Evolutionary conservation across 2,797 vertebrate species (phyloP), one percentile per base, ranked within the genome.

Genomic region (Tinamus major): DNA sequence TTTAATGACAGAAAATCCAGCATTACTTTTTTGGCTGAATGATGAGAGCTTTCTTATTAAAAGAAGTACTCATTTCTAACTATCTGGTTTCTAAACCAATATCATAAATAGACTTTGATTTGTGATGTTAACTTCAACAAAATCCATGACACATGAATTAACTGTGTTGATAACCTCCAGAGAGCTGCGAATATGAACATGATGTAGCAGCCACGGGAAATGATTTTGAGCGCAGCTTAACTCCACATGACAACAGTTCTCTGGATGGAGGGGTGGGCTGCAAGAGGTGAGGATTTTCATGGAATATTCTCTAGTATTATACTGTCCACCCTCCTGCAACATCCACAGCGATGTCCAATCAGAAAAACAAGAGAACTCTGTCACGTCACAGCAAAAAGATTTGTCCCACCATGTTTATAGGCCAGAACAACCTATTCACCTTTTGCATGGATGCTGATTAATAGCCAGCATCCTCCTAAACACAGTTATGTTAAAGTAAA

Each of bases 1-100:
- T 89, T 92, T 85, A 80, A 91, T 82, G 81, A 90, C 67, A 90
- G 80, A 94, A 93, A 96, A 92, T 71, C 56, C 68, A 79, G 67
- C 0, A 0, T 86, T 89, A 84, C 27, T 71, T 79, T 87, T 94
- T 82, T 77, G 6, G 1, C 53, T 89, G 85, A 85, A 91, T 55
- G 11, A 76, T 31, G 53, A 91, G 35, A 9, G 9, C 9, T 92
- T 86, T 80, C 41, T 75, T 72, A 49, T 69, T 77, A 62, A 46
- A 70, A 56, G 48, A 76, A 17, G 18, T 31, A 72, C 35, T 68
- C 23, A 81, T 86, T 90, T 79, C 63, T 89, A 81, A 77, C 35
- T 79, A 64, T 48, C 63, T 58, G 20, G 59, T 37, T 92, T 92
- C 69, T 79, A 90, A 86, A 65, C 19, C 42, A 68, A 37, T 67